Conservation (phyloP, 2,113 vertebrate genomes). For the Chrysochloris asiatica region DNA sequence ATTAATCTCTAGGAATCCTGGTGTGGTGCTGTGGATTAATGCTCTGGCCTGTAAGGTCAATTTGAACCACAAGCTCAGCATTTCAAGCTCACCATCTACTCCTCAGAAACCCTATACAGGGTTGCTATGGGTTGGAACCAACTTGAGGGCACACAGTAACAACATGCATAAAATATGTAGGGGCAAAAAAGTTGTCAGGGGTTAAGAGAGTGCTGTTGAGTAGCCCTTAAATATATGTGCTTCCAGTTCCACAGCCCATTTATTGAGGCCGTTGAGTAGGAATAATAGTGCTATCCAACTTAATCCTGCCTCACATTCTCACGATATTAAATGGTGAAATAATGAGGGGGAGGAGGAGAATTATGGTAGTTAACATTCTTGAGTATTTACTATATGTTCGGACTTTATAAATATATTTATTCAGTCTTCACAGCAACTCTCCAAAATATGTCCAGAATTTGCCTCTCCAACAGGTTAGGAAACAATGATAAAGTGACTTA, state of each 20-base stretch:
- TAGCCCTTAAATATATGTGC: not conserved
- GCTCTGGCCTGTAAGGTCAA: no score
- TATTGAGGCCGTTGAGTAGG: not conserved
- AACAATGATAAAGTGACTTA: conserved; percentile 35
- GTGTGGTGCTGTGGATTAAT: no score
- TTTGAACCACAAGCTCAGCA: no score
- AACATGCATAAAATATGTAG: not conserved
- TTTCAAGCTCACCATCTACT: no score
- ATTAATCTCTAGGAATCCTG: not conserved
- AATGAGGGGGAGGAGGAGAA: not conserved
- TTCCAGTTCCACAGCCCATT: not conserved
- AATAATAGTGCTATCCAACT: not conserved
- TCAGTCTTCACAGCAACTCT: not conserved
- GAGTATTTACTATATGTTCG: not conserved
- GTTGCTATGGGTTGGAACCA: no score
- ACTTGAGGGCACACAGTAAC: no score
- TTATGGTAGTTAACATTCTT: not conserved
- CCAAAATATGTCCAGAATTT: not conserved
- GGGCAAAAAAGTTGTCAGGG: not conserved
- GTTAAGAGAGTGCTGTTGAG: not conserved
- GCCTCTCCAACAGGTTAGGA: not conserved
- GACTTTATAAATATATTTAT: not conserved
- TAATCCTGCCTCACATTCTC: not conserved
- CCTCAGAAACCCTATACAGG: no score
- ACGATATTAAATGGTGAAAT: not conserved